Evolutionary conservation across 2,888 invertebrate species (phyloP), one percentile per base, ranked within the genome.

Genomic region (Sesia bembeciformis): DNA sequence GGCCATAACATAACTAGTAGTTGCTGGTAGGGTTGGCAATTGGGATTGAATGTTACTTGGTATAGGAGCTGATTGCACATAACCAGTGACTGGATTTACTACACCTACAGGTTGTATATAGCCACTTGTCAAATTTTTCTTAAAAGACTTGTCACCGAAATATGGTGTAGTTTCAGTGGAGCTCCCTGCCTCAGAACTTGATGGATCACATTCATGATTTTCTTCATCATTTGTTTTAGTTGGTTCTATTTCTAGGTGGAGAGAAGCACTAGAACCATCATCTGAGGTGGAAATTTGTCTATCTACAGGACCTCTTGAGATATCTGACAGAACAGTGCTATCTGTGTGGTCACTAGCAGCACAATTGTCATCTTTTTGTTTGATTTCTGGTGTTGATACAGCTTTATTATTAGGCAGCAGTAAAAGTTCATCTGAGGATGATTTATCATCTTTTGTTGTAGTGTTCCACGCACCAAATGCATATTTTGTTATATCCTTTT

Each of bases 1-100:
- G 23, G 88, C 88, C 84, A 84, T 84, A 2, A 89, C 88, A 58
- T 89, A 89, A 62, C 89, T 87, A 23, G 85, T 81, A 56, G 80
- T 79, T 3, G 86, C 67, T 39, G 83, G 76, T 59, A 78, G 81
- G 4, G 67, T 52, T 40, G 63, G 46, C 23, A 23, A 8, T n/a
- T 46, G 46, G 8, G n/a, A n/a, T 46, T 46, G 46, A 46, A 46
- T 23, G n/a, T 5, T 23, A 8, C 23, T 61, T 3, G 75, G 69
- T 40, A 65, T 63, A 23, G 79, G 75, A 3, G 74, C 71, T 8
- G 82, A 72, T 58, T 81, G 80, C 42, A 82, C 78, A 57, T 82
- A 82, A 2, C 81, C 82, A 39, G 74, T 68, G 5, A 62, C 58
- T 4, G 76, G 67, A 50, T 68, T 76, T 3, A 71, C 70, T 8